Evolutionary conservation across 1,140 invertebrate species (phyloP).

Genomic region (Chionoecetes opilio): DNA sequence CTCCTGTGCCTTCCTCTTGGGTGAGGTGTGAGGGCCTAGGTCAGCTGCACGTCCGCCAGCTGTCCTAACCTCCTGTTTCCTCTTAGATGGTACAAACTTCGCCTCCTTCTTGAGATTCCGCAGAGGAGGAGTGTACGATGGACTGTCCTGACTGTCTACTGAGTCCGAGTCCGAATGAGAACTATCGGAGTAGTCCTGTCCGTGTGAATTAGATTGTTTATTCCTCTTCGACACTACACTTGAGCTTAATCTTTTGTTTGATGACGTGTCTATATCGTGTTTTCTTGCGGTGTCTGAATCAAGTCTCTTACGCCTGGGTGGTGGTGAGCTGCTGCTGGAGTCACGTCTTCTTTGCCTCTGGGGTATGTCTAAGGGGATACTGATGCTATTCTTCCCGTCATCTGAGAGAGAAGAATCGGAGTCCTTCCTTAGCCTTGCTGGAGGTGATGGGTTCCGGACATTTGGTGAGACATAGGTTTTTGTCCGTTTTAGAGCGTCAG

Average conservation of each 20-base stretch:
- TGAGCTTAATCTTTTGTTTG: slow-evolving; percentile 80
- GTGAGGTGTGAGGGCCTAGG: neutral
- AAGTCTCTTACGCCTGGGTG: neutral
- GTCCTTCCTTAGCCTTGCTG: slow-evolving; percentile 39
- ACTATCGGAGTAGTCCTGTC: neutral
- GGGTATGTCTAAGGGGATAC: neutral
- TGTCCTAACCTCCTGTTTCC: neutral
- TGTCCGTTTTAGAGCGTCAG: neutral
- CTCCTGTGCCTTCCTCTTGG: neutral
- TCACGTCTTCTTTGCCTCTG: slow-evolving; percentile 68
- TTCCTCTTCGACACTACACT: slow-evolving; percentile 69
- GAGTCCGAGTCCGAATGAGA: neutral
- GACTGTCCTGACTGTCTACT: neutral
- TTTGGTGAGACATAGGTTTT: neutral
- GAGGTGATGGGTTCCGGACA: neutral
- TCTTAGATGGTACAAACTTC: neutral
- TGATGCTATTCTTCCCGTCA: neutral
- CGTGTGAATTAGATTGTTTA: neutral
- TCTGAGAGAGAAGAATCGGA: slow-evolving; percentile 60
- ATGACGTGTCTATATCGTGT: slow-evolving; percentile 67
- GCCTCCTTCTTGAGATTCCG: neutral
- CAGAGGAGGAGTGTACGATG: too few species aligned
- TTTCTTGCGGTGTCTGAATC: slow-evolving; percentile 2
- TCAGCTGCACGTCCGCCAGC: neutral
- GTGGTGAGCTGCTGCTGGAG: neutral